phyloP scores from a whole-genome alignment of 2,888 invertebrate species.

The Scaptomyza tumidula region DNA sequence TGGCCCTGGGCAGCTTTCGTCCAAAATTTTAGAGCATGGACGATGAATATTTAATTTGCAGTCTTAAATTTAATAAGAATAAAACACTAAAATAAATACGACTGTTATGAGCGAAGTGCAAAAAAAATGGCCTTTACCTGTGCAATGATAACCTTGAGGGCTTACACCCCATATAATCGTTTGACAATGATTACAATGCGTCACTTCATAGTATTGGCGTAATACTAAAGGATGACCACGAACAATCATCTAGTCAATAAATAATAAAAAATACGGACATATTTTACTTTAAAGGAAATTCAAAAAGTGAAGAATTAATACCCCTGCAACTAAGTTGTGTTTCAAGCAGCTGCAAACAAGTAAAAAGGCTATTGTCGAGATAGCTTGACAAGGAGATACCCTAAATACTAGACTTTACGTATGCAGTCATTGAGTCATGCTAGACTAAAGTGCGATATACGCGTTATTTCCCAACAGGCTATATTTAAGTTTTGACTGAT shows the following conservation, averaged over 20 bases:
- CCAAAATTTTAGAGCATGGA: constrained; percentile 90
- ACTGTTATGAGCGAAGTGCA: neutral
- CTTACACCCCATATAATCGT: constrained; percentile 97
- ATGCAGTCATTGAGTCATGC: neutral
- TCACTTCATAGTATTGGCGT: constrained; percentile 94
- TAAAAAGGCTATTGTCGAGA: neutral
- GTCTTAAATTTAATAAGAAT: constrained; percentile 85
- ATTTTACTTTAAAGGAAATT: constrained; percentile 10
- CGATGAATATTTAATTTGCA: constrained; percentile 95
- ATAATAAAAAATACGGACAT: constrained; percentile 1
- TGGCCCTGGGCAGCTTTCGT: constrained; percentile 92
- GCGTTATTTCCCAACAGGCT: no score
- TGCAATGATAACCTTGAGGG: constrained; percentile 98
- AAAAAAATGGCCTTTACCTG: constrained; percentile 87
- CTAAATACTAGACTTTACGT: neutral
- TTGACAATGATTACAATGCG: constrained; percentile 97
- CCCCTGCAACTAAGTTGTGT: neutral
- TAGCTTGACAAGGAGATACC: neutral
- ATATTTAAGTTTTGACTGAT: no score
- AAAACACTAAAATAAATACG: neutral
- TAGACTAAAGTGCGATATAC: neutral
- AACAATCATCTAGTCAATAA: constrained; percentile 87
- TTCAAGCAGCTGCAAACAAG: neutral
- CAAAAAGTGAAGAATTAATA: neutral
- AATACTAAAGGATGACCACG: constrained; percentile 96